phyloP scores from a whole-genome alignment of 2,797 vertebrate genomes.

The Pipistrellus nathusii region DNA sequence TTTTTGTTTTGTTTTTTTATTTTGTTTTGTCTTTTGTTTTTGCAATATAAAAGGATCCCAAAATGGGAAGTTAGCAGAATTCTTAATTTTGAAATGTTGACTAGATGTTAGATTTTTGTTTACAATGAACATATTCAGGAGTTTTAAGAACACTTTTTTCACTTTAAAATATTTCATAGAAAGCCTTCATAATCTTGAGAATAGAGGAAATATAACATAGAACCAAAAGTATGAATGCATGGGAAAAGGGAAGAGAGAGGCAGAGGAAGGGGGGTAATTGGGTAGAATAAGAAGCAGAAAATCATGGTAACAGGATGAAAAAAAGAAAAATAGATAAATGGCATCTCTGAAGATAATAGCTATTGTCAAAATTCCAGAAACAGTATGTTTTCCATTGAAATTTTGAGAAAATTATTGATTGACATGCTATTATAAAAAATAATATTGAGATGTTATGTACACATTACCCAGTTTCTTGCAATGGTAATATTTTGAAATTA shows the following conservation, averaged over 20 bases:
- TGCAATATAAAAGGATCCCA: background rate
- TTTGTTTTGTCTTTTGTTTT: no score
- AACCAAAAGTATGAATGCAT: background rate
- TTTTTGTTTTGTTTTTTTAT: no score
- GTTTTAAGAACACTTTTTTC: background rate
- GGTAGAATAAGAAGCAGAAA: background rate
- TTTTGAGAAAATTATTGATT: background rate
- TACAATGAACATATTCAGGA: background rate
- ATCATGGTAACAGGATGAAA: background rate
- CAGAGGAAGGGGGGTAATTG: rapidly evolving
- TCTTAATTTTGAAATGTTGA: background rate
- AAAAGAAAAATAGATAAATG: background rate
- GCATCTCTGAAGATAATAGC: background rate
- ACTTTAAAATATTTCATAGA: background rate
- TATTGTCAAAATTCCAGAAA: constrained; percentile 9
- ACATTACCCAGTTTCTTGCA: background rate
- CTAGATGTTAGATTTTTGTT: background rate
- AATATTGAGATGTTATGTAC: background rate
- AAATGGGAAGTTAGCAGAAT: background rate
- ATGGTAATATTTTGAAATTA: background rate
- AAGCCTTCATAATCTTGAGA: background rate
- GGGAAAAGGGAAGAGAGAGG: background rate
- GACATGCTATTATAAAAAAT: background rate
- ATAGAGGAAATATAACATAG: background rate
- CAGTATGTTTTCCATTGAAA: background rate